Percentiles rank a stretch among this genome's conserved stretches.
These are phyloP conservation scores for Hipparchia semele DNA, from an alignment of 2,888 invertebrate genomes.

Conservation along the genomic window DNA sequence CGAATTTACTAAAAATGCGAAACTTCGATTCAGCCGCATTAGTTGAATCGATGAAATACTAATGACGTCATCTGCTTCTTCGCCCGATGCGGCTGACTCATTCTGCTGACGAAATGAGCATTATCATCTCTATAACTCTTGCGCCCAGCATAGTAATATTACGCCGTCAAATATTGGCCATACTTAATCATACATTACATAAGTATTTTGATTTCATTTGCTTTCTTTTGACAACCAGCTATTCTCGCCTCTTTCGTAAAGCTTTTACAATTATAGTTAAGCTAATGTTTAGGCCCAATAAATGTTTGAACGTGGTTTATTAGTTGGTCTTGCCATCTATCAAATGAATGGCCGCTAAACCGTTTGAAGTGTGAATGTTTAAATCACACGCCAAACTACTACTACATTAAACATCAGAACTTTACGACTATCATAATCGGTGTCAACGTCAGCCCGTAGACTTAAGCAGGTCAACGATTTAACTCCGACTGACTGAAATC, in stretches of 20 bases:
- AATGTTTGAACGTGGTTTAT: conserved; percentile 7
- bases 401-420: conserved; percentile 20
- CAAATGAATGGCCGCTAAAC: conserved; percentile 23
- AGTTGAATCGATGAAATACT: too few species aligned
- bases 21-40: too few species aligned
- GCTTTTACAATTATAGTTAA: conserved; percentile 3
- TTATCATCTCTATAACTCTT: too few species aligned
- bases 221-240: too few species aligned
- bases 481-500: background rate
- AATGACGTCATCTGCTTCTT: too few species aligned
- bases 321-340: conserved; percentile 10
- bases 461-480: background rate
- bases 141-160: too few species aligned
- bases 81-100: too few species aligned
- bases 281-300: conserved; percentile 13
- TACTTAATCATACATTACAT: too few species aligned
- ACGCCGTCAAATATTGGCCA: too few species aligned
- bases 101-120: too few species aligned
- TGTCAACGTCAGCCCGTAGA: conserved; percentile 56
- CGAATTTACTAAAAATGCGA: too few species aligned
- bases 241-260: background rate
- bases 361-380: conserved; percentile 30
- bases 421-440: conserved; percentile 44
- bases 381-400: conserved; percentile 20
- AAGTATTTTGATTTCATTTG: too few species aligned